phyloP scores from a whole-genome alignment of 2,113 vertebrate genomes.

The Pica pica region DNA sequence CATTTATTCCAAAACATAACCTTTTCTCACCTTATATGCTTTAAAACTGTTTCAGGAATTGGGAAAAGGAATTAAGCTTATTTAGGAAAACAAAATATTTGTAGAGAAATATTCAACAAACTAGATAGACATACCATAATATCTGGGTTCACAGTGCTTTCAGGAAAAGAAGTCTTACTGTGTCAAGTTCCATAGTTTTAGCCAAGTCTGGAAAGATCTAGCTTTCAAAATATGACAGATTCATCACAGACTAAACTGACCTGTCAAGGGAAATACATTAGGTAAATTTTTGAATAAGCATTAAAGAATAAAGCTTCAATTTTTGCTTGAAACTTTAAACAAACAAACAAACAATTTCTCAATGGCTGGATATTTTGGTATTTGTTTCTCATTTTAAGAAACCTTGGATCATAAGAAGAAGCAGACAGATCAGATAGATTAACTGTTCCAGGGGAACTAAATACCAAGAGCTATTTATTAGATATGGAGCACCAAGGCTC shows the following conservation, averaged over 20 bases:
- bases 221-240: slow-evolving; percentile 1
- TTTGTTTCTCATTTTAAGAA: neutral
- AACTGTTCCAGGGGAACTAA: slow-evolving; percentile 17
- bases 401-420: neutral
- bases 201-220: neutral
- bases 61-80: neutral
- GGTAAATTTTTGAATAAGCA: neutral
- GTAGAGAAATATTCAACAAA: neutral
- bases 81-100: neutral
- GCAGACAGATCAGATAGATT: neutral
- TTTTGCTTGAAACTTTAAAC: neutral
- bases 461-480: slow-evolving; percentile 36
- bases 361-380: neutral
- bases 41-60: neutral
- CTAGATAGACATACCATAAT: neutral
- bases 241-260: neutral
- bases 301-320: neutral
- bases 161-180: neutral
- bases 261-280: neutral
- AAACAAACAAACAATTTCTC: neutral
- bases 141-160: neutral
- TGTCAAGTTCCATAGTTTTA: neutral
- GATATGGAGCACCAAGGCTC: neutral
- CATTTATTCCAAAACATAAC: neutral
- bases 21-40: neutral